phyloP scores from a whole-genome alignment of 2,113 vertebrate species.

The Ciconia stormi region DNA sequence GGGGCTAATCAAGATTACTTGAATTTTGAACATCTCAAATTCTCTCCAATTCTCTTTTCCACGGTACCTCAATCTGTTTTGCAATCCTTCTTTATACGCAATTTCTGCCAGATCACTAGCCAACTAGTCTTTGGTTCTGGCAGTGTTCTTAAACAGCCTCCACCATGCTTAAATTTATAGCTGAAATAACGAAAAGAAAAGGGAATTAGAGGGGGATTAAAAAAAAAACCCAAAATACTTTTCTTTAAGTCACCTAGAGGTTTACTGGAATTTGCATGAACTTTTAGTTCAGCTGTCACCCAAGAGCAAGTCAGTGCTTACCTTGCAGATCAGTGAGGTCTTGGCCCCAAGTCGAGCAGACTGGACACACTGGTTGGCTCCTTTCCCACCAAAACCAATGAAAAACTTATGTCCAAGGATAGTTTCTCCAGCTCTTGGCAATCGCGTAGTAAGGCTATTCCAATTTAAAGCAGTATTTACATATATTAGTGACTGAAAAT shows the following conservation, averaged over 20 bases:
- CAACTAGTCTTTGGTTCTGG: slow-evolving; percentile 29
- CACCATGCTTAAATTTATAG: slow-evolving; percentile 7
- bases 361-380: slow-evolving; percentile 97
- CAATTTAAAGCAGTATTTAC: slow-evolving; percentile 44
- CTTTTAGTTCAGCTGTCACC: neutral
- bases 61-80: neutral
- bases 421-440: slow-evolving; percentile 94
- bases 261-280: neutral
- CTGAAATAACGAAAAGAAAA: slow-evolving; percentile 9
- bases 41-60: neutral
- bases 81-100: neutral
- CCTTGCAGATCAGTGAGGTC: slow-evolving; percentile 93
- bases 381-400: slow-evolving; percentile 95
- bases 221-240: neutral
- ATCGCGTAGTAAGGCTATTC: slow-evolving; percentile 83
- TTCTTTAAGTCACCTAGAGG: neutral
- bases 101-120: slow-evolving; percentile 12
- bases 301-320: slow-evolving; percentile 58
- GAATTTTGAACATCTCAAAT: neutral
- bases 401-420: slow-evolving; percentile 94
- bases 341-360: slow-evolving; percentile 89
- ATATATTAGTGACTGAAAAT: slow-evolving; percentile 14
- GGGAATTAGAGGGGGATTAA: neutral
- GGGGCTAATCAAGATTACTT: neutral
- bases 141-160: slow-evolving; percentile 15